Evolutionary conservation across 2,113 vertebrate species (phyloP).

Genomic region (Pongo pygmaeus): DNA sequence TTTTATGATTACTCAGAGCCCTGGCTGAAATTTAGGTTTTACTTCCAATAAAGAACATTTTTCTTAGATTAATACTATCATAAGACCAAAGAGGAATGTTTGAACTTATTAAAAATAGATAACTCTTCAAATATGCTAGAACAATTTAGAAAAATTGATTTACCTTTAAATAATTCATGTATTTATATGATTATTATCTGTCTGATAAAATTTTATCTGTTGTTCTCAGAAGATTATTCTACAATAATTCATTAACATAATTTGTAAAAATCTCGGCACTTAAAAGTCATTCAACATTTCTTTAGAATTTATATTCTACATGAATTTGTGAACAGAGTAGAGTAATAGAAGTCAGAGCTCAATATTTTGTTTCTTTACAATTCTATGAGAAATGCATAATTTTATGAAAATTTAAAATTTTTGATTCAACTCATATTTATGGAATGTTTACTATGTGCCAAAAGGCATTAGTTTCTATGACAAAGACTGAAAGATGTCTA

Average conservation of each 20-base stretch:
- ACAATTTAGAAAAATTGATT: not conserved
- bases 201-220: not conserved
- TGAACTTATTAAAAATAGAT: not conserved
- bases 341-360: not conserved
- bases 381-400: not conserved
- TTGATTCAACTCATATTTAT: not conserved
- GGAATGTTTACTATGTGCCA: not conserved
- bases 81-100: not conserved
- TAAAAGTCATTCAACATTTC: not conserved
- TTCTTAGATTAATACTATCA: slow-evolving; percentile 7
- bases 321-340: not conserved
- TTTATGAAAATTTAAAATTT: not conserved
- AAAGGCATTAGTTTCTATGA: not conserved
- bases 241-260: not conserved
- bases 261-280: not conserved
- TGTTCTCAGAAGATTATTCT: not conserved
- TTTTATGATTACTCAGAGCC: not conserved
- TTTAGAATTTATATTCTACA: not conserved
- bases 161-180: not conserved
- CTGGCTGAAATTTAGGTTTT: slow-evolving; percentile 3
- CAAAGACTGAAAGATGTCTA: not conserved
- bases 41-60: not conserved
- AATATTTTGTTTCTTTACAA: not conserved
- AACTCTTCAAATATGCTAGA: not conserved
- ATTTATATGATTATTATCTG: not conserved